A percentile compares a stretch with the other conserved stretches of the same genome.
phyloP scores from a whole-genome alignment of 2,888 invertebrate genomes.

The Perdita meconis region DNA sequence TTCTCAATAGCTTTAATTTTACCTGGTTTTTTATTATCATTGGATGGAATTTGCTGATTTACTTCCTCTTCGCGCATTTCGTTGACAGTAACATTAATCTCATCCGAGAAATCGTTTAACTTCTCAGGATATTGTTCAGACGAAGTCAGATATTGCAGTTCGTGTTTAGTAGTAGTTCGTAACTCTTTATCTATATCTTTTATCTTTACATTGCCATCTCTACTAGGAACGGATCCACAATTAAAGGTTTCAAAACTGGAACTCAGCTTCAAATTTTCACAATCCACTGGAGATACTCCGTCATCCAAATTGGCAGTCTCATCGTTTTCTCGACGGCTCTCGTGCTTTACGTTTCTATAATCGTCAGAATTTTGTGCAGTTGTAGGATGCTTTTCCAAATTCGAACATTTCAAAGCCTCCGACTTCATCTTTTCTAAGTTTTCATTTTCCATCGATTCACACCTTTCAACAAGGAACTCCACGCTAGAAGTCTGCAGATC shows the following conservation, averaged over 20 bases:
- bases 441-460: neutral
- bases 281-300: neutral
- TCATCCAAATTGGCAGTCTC: neutral
- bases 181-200: too few relatives aligned
- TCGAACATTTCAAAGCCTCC: neutral
- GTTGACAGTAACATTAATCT: neutral
- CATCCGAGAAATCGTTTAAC: neutral
- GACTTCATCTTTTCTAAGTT: conserved; percentile 7
- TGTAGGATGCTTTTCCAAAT: neutral
- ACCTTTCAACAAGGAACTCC: neutral
- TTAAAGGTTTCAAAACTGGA: too few relatives aligned
- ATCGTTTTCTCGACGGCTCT: too few relatives aligned
- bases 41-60: neutral
- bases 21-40: neutral
- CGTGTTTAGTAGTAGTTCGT: neutral
- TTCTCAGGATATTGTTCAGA: neutral
- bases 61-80: neutral
- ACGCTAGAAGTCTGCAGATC: too few relatives aligned
- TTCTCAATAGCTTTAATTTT: neutral
- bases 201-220: too few relatives aligned
- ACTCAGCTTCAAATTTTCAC: neutral
- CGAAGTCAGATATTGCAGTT: neutral
- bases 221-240: too few relatives aligned
- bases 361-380: neutral
- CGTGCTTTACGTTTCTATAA: neutral